These are phyloP conservation scores for Temnothorax unifasciatus DNA, from an alignment of 2,888 invertebrate species.

Conservation along the genomic window DNA sequence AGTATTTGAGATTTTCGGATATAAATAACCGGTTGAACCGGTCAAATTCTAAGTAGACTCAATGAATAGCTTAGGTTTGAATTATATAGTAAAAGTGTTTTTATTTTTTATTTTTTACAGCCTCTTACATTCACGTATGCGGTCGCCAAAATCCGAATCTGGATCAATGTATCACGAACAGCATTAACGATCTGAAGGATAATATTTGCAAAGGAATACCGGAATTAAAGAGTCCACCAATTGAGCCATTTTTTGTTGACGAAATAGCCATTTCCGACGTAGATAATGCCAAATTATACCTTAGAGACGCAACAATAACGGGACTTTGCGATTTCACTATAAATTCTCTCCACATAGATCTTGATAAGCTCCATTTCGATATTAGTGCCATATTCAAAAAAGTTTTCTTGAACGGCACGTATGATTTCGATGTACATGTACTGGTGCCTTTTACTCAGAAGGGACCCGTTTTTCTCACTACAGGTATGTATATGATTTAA, in stretches of 20 bases:
- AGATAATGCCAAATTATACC: not conserved
- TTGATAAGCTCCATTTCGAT: not conserved
- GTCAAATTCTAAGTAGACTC: too few relatives aligned
- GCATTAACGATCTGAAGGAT: not conserved
- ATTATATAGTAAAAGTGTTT: too few relatives aligned
- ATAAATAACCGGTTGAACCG: too few relatives aligned
- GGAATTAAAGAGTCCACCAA: not conserved
- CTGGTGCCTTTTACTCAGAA: not conserved
- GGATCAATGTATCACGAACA: not conserved
- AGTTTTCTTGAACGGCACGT: not conserved
- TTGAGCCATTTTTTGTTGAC: not conserved
- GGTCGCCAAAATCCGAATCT: not conserved
- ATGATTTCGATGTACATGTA: not conserved
- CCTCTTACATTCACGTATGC: conserved; percentile 56
- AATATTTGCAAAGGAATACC: not conserved
- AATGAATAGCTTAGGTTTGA: too few relatives aligned
- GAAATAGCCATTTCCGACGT: not conserved
- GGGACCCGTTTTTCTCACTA: not conserved
- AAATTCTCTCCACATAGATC: not conserved
- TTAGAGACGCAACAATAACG: not conserved
- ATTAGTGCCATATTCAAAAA: not conserved
- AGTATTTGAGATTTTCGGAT: too few relatives aligned
- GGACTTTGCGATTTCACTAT: not conserved
- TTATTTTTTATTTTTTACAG: conserved; percentile 36
- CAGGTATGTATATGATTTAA: not conserved